Evolutionary conservation across 2,888 invertebrate genomes (phyloP), one percentile per base, ranked within the genome.

Genomic region (Rhaphigaster nebulosa): DNA sequence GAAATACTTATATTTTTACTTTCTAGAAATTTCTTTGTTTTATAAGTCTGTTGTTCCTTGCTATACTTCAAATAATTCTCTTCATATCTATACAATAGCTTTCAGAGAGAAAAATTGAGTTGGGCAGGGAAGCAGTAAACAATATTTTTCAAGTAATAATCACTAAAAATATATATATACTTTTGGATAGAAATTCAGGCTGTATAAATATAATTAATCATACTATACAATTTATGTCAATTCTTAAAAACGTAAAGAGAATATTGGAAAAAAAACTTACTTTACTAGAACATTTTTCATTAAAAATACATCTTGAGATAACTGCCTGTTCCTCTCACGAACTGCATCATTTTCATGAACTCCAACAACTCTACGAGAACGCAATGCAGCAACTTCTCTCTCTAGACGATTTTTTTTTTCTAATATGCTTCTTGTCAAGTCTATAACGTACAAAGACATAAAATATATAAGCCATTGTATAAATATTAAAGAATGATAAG

Each of bases 211-310:
- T 52, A 18, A 52, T 52, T 52, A 52, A 52, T 18, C 52, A 52
- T n/a, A 52, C 15, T 52, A 52, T 15, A 18, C n/a, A 52, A 52
- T 52, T 52, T 52, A 52, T 52, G 52, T 18, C 12, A 52, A 6
- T 45, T 45, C 45, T 12, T 45, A 45, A 45, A 45, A 45, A 12
- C 45, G 5, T 56, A n/a, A 23, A 13, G 13, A 10, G 12, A 60
- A 10, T n/a, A 10, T 65, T 6, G 0, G 18, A 26, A n/a, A n/a
- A 60, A 84, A 87, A 90, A 52, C 88, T 90, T 92, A 95, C 95
- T 95, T 95, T 93, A 96, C 97, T 12, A 97, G 95, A 0, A 97
- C 95, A 92, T 96, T 96, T 93, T 97, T 97, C 91, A 97, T 94
- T 93, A 97, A 96, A 88, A 95, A 94, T 93, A 97, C 94, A 93